Evolutionary conservation across 2,888 invertebrate genomes (phyloP), one percentile per base, ranked within the genome.

Genomic region (Tenthredo livida): DNA sequence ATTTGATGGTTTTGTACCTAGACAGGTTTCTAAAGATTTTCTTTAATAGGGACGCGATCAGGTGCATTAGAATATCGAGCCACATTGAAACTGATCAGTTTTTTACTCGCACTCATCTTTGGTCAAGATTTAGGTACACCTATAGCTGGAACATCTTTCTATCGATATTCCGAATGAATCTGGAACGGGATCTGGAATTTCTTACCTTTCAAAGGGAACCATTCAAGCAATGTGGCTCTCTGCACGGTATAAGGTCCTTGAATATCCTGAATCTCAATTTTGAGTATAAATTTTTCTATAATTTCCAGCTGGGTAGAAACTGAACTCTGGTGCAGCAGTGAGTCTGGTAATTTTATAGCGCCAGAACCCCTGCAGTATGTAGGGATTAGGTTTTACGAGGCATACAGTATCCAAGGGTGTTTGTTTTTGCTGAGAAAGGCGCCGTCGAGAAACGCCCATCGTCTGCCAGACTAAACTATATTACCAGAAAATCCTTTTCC

Each of bases 11-110:
- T 89, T 86, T 87, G 83, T 87, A 88, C 85, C 88, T 89, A 88
- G 85, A 88, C 88, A 47, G 85, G 29, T 80, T 80, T 84, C 85
- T 85, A 85, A 88, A 87, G 88, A 87, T 87, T 89, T 90, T 88
- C 85, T 87, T 87, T 88, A 89, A 90, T 89, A 89, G 89, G 89
- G 89, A 89, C 89, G 89, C 88, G 89, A 89, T 88, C 88, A 21
- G 85, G 87, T 86, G 85, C 86, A 85, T 86, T 84, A 85, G 85
- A 87, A 87, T 87, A 87, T 87, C 85, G 84, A 85, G 47, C 33
- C 43, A 50, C 89, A 90, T 90, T 88, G 87, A 89, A 89, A 87
- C 87, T 86, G 82, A 72, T 84, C 77, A 33, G 61, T 84, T 67
- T 77, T 77, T 50, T 15, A 15, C 50, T 77, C 17, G 25, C 33